These are phyloP conservation scores for Odontomyia ornata DNA, from an alignment of 2,888 invertebrate species.

Conservation along the genomic window DNA sequence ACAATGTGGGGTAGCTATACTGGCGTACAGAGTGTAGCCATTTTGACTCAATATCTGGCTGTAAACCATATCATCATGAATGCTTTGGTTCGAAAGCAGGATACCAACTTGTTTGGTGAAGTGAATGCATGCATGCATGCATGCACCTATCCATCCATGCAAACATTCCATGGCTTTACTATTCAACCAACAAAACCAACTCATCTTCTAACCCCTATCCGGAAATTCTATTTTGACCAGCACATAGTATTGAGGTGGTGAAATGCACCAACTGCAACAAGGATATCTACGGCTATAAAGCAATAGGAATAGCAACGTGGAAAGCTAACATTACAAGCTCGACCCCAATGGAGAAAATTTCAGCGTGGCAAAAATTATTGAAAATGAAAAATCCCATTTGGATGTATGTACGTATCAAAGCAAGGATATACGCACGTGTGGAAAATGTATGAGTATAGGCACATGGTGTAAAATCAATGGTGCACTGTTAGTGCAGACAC, in stretches of 20 bases:
- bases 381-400: constrained; percentile 8
- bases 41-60: background rate
- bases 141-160: constrained; percentile 1
- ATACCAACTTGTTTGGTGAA: background rate
- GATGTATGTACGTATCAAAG: too few species aligned
- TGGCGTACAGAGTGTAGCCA: background rate
- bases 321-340: too few species aligned
- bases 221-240: background rate
- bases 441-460: background rate
- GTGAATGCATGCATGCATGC: constrained; percentile 17
- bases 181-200: background rate
- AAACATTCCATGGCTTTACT: background rate
- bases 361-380: background rate
- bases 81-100: too few species aligned
- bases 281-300: background rate
- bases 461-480: constrained; percentile 4
- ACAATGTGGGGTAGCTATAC: background rate
- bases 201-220: background rate
- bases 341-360: background rate
- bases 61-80: too few species aligned
- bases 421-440: too few species aligned
- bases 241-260: background rate
- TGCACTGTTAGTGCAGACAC: constrained; percentile 6
- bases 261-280: background rate
- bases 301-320: background rate